Evolutionary conservation across 2,797 vertebrate genomes (phyloP).

Genomic region (Eleutherodactylus coqui): DNA sequence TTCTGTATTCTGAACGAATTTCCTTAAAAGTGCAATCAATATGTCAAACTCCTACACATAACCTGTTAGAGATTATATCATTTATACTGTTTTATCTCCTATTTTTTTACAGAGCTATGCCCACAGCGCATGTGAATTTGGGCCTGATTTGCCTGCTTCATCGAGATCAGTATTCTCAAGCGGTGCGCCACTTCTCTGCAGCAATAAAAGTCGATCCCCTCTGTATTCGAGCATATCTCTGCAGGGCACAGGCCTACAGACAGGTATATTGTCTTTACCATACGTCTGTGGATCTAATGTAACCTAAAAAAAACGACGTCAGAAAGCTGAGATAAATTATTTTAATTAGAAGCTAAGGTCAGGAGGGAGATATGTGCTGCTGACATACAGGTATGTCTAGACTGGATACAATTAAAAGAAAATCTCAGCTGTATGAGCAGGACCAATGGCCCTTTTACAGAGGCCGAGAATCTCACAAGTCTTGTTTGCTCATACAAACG

Average conservation of each 20-base stretch:
- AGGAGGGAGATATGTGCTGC: no score
- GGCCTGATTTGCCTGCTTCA: constrained; percentile 78
- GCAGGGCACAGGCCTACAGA: constrained; percentile 74
- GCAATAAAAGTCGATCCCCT: constrained; percentile 75
- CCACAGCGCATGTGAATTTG: constrained; percentile 76
- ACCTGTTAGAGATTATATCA: not conserved
- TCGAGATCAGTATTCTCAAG: constrained; percentile 72
- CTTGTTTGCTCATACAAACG: no score
- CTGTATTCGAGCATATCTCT: constrained; percentile 74
- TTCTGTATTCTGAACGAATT: no score
- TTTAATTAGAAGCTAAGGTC: no score
- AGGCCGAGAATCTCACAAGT: no score
- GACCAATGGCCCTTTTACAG: no score
- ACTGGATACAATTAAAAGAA: no score
- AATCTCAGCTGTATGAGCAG: no score
- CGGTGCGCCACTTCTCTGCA: constrained; percentile 75
- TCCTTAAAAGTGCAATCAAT: not conserved
- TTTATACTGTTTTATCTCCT: not conserved
- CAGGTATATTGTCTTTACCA: constrained; percentile 70
- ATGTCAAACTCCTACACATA: not conserved
- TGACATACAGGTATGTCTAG: no score
- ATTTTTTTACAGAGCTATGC: constrained; percentile 65
- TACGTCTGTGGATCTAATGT: no score
- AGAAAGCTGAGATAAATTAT: no score
- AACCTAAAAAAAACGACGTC: no score